Evolutionary conservation across 2,113 vertebrate species (phyloP).

Genomic region (Tyto alba): DNA sequence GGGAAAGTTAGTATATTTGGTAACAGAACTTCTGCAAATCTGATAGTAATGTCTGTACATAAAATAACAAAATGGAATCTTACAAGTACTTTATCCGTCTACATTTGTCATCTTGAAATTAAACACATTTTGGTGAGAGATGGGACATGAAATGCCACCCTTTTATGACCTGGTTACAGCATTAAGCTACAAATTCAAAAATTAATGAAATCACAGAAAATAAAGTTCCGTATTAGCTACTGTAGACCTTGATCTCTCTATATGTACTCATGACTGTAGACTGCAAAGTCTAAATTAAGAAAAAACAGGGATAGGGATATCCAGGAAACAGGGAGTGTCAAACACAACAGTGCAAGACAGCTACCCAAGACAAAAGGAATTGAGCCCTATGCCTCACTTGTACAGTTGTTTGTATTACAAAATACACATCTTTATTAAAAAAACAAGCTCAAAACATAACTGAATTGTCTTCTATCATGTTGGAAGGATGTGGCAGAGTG

Average conservation of each 20-base stretch:
- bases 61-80: too few species aligned
- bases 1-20: not conserved
- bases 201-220: not conserved
- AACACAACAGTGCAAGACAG: not conserved
- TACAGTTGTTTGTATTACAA: not conserved
- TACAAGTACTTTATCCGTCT: not conserved
- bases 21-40: not conserved
- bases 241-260: not conserved
- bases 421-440: not conserved
- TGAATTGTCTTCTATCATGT: not conserved
- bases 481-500: not conserved
- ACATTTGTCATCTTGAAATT: not conserved
- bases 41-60: too few species aligned
- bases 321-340: not conserved
- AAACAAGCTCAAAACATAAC: not conserved
- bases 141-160: rapidly evolving
- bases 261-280: not conserved
- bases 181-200: not conserved
- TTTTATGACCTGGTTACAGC: not conserved
- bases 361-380: not conserved
- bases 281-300: not conserved
- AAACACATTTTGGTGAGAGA: not conserved
- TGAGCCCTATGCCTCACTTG: not conserved
- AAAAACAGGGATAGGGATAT: not conserved
- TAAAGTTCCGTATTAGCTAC: not conserved